A percentile compares a stretch with the other conserved stretches of the same genome.
phyloP scores from a whole-genome alignment of 2,888 invertebrate species.

The Drosophila fulvimacula region DNA sequence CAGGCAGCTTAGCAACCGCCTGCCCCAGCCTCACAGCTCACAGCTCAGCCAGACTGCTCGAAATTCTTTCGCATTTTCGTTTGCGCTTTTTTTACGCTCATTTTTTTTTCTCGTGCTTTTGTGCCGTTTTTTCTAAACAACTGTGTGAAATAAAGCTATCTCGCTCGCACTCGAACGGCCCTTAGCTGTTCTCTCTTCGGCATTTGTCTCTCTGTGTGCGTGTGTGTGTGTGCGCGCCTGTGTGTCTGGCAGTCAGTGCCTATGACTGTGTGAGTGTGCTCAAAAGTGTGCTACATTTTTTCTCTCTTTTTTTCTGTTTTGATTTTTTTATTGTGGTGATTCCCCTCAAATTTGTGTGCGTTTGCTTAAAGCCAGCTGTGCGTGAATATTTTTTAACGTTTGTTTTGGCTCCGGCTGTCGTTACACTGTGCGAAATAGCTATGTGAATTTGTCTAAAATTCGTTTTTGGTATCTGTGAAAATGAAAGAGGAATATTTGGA shows the following conservation, averaged over 20 bases:
- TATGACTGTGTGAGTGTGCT: conserved; percentile 1
- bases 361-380: conserved; percentile 19
- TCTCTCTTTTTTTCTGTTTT: conserved; percentile 9
- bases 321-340: conserved; percentile 31
- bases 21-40: conserved; percentile 1
- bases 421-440: conserved; percentile 2
- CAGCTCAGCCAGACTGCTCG: conserved; percentile 22
- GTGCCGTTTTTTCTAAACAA: conserved; percentile 77
- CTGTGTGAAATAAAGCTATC: conserved; percentile 12
- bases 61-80: not conserved
- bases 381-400: conserved; percentile 4
- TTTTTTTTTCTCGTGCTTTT: conserved; percentile 58
- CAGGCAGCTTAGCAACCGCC: conserved; percentile 23
- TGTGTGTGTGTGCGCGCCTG: not conserved
- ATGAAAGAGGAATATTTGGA: not conserved
- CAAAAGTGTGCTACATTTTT: conserved; percentile 68
- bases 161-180: not conserved
- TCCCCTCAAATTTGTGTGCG: conserved; percentile 20
- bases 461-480: not conserved
- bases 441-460: too few relatives aligned
- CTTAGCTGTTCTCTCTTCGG: conserved; percentile 5
- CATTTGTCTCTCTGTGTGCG: not conserved
- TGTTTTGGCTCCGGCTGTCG: not conserved
- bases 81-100: not conserved
- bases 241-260: not conserved